Conservation (phyloP, 2,113 vertebrate genomes). For the Romanogobio albipinnatus region DNA sequence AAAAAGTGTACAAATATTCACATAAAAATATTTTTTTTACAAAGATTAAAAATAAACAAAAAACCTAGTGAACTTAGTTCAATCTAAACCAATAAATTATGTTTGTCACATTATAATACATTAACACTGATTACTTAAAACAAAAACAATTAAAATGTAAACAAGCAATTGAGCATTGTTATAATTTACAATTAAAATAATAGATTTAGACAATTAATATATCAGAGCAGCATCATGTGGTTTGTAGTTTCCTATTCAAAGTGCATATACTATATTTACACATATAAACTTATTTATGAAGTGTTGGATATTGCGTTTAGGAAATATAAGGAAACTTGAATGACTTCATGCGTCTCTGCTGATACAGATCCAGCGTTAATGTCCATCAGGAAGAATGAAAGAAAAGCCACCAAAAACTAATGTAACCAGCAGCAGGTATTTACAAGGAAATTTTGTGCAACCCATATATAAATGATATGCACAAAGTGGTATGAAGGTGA, state of each 20-base stretch:
- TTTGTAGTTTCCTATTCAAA: conserved; percentile 1
- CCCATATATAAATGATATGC: not conserved
- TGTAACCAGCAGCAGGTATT: not conserved
- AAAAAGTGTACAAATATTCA: not conserved
- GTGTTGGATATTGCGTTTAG: not conserved
- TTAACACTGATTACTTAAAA: not conserved
- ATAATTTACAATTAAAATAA: not conserved
- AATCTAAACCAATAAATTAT: not conserved
- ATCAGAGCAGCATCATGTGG: not conserved
- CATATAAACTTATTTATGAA: not conserved
- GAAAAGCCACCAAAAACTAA: not conserved
- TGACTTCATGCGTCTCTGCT: not conserved
- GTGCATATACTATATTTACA: not conserved
- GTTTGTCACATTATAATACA: not conserved
- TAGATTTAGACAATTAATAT: not conserved
- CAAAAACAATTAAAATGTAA: not conserved
- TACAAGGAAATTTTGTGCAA: not conserved
- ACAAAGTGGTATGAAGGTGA: not conserved
- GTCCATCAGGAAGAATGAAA: not conserved
- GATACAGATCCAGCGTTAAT: not conserved
- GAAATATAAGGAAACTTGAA: not conserved
- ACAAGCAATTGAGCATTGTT: too few relatives aligned
- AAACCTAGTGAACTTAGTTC: not conserved
- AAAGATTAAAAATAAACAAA: not conserved
- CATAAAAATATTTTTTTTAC: not conserved